These are phyloP conservation scores for Penaeus monodon DNA, from an alignment of 2,888 invertebrate species.

Conservation along the genomic window DNA sequence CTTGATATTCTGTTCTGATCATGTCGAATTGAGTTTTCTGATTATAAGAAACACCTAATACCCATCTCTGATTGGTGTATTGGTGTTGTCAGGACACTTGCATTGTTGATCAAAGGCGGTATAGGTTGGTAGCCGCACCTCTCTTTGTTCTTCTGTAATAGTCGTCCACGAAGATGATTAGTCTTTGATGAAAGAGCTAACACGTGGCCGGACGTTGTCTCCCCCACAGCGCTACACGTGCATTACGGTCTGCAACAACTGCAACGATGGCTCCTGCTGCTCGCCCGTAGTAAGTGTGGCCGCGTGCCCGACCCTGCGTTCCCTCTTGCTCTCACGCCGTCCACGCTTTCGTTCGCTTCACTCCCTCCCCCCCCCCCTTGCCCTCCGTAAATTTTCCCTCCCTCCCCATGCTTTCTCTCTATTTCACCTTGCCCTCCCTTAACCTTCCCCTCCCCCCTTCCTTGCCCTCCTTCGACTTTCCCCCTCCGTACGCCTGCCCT, in stretches of 20 bases:
- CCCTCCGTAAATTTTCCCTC: not conserved
- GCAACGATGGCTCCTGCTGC: constrained; percentile 41
- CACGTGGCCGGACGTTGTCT: constrained; percentile 25
- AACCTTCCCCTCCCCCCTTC: not conserved
- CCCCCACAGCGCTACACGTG: constrained; percentile 51
- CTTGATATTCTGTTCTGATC: too few species aligned
- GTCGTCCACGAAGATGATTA: too few species aligned
- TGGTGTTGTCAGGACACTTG: too few species aligned
- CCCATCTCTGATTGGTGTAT: too few species aligned
- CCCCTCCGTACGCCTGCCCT: not conserved
- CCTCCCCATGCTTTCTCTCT: not conserved
- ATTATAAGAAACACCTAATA: too few species aligned
- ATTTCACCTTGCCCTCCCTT: not conserved
- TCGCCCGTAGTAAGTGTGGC: constrained; percentile 52
- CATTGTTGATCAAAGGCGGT: too few species aligned
- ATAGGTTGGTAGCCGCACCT: too few species aligned
- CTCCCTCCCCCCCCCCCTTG: constrained; percentile 9
- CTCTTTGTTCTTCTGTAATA: too few species aligned
- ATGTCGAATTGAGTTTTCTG: too few species aligned
- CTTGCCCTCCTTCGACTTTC: not conserved
- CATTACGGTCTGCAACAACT: constrained; percentile 50
- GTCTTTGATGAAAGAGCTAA: constrained; percentile 14
- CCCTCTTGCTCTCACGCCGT: not conserved
- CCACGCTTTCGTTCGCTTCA: not conserved
- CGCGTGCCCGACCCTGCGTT: not conserved